A percentile compares a stretch with the other conserved stretches of the same genome.
Conservation (phyloP, 2,888 invertebrate genomes). For the Volucella inflata region DNA sequence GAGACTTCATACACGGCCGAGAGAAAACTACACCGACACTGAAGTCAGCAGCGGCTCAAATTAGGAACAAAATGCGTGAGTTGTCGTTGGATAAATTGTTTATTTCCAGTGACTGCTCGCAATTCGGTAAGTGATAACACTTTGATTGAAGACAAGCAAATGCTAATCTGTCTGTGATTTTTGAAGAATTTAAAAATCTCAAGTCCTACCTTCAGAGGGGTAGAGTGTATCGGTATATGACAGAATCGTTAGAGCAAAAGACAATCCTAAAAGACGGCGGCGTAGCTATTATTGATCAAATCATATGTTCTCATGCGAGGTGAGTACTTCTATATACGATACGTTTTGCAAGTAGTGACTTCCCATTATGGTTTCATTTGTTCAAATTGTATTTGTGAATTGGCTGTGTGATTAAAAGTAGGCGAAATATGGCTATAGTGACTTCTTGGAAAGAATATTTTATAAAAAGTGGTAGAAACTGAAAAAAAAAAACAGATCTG, state of each 20-base stretch:
- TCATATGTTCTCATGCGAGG: conserved; percentile 94
- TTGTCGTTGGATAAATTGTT: conserved; percentile 88
- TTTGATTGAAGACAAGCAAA: background rate
- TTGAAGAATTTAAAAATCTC: conserved; percentile 80
- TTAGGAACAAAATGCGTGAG: conserved; percentile 86
- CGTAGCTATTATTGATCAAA: conserved; percentile 96
- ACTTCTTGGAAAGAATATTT: no score
- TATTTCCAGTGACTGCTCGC: conserved; percentile 92
- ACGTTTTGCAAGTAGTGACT: background rate
- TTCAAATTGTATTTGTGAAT: no score
- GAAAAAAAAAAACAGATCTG: no score
- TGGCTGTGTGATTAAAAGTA: no score
- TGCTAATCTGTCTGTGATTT: no score
- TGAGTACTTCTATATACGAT: conserved; percentile 27
- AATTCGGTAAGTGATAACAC: conserved; percentile 83
- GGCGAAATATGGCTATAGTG: no score
- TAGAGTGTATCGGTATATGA: conserved; percentile 79
- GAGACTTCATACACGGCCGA: conserved; percentile 92
- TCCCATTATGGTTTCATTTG: background rate
- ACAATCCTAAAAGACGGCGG: conserved; percentile 89
- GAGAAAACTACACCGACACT: conserved; percentile 91
- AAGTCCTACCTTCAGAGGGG: conserved; percentile 80
- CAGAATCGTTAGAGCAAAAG: conserved; percentile 80
- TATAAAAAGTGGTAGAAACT: no score
- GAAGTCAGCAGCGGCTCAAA: conserved; percentile 90